These are phyloP conservation scores for Thunnus maccoyii DNA, from an alignment of 2,113 vertebrate species.

Conservation along the genomic window DNA sequence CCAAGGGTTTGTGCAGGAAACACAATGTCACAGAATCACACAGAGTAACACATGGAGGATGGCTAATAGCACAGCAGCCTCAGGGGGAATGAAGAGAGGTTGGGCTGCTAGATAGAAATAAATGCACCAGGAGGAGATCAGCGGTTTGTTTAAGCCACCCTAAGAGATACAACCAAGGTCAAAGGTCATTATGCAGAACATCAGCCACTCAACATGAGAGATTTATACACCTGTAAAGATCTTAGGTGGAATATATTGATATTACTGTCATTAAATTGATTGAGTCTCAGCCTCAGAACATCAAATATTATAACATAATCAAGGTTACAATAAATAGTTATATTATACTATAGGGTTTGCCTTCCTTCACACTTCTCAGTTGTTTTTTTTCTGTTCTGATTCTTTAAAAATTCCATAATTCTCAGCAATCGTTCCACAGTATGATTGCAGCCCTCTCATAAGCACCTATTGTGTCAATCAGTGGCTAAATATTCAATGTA, in stretches of 20 bases:
- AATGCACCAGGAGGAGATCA: background rate
- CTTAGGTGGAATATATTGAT: background rate
- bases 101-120: background rate
- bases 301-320: too few relatives aligned
- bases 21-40: too few relatives aligned
- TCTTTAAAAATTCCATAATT: background rate
- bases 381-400: background rate
- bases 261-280: background rate
- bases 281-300: too few relatives aligned
- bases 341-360: background rate
- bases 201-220: too few relatives aligned
- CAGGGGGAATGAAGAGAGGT: background rate
- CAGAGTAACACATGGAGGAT: too few relatives aligned
- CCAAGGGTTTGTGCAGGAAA: too few relatives aligned
- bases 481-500: background rate
- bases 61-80: too few relatives aligned
- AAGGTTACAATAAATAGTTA: too few relatives aligned
- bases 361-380: background rate
- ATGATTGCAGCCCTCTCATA: background rate
- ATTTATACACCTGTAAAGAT: background rate
- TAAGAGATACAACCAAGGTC: too few relatives aligned
- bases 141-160: too few relatives aligned
- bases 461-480: background rate
- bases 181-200: slow-evolving; percentile 11
- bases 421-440: background rate